Evolutionary conservation across 2,888 invertebrate genomes (phyloP).

Genomic region (Crepidodera aurea): DNA sequence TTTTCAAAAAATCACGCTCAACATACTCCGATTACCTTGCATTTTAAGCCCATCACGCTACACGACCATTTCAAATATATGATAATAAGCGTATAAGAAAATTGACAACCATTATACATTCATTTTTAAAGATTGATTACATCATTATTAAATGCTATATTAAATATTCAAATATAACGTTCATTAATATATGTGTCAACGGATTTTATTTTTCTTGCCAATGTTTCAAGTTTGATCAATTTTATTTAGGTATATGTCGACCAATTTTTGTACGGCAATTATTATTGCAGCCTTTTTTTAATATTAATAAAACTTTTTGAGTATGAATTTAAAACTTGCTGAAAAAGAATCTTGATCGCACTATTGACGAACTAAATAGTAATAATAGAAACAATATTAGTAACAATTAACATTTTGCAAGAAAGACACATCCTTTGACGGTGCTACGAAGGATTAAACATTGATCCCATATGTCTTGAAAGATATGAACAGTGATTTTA

Average conservation of each 20-base stretch:
- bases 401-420: no score
- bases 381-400: no score
- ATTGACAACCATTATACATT: conserved; percentile 32
- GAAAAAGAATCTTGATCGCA: no score
- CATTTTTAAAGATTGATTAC: conserved; percentile 23
- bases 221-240: no score
- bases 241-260: no score
- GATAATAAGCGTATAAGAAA: conserved; percentile 35
- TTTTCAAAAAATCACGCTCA: background rate
- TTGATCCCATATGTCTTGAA: conserved; percentile 33
- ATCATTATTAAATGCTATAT: conserved; percentile 16
- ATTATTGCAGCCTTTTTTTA: no score
- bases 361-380: no score
- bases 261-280: no score
- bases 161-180: background rate
- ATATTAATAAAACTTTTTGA: no score
- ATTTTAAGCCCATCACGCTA: background rate
- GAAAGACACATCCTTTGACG: background rate
- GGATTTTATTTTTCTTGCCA: background rate
- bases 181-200: background rate
- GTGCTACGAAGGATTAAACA: background rate
- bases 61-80: background rate
- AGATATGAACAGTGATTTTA: conserved; percentile 33
- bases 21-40: background rate
- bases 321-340: no score